Conservation (phyloP, 2,888 invertebrate species). For the Agrotis puta region DNA sequence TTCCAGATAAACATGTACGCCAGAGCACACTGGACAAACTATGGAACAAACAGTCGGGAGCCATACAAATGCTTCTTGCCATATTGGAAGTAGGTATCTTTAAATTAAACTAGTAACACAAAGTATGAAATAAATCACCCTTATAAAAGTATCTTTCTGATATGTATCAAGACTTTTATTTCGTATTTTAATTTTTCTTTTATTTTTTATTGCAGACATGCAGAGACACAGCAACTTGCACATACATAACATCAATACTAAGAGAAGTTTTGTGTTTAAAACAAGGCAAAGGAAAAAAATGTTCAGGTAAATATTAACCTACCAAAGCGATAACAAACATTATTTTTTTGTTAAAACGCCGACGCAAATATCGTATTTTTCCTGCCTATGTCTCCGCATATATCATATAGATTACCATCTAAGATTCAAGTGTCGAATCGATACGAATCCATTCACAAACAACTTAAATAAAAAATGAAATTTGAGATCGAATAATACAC, state of each 20-base stretch:
- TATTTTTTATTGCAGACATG: slow-evolving; percentile 84
- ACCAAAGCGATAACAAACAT: slow-evolving; percentile 8
- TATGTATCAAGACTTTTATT: background rate
- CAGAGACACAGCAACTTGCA: slow-evolving; percentile 89
- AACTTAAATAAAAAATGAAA: background rate
- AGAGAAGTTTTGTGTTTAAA: slow-evolving; percentile 92
- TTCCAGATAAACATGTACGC: slow-evolving; percentile 91
- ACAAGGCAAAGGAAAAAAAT: slow-evolving; percentile 89
- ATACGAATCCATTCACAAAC: slow-evolving; percentile 15
- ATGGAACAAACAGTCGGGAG: slow-evolving; percentile 91
- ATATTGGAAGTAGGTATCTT: slow-evolving; percentile 88
- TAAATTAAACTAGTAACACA: background rate
- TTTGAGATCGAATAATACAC: background rate
- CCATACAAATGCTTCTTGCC: slow-evolving; percentile 89
- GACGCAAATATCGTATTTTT: background rate
- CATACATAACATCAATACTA: slow-evolving; percentile 90
- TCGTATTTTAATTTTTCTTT: background rate
- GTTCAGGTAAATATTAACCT: slow-evolving; percentile 77
- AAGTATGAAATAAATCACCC: background rate
- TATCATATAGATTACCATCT: slow-evolving; percentile 19
- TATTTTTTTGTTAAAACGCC: background rate
- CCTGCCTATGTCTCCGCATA: slow-evolving; percentile 8
- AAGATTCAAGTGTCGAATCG: slow-evolving; percentile 5
- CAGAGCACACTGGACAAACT: slow-evolving; percentile 91
- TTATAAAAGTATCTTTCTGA: background rate